Conservation (phyloP, 2,113 vertebrate genomes). For the Microtus pennsylvanicus region DNA sequence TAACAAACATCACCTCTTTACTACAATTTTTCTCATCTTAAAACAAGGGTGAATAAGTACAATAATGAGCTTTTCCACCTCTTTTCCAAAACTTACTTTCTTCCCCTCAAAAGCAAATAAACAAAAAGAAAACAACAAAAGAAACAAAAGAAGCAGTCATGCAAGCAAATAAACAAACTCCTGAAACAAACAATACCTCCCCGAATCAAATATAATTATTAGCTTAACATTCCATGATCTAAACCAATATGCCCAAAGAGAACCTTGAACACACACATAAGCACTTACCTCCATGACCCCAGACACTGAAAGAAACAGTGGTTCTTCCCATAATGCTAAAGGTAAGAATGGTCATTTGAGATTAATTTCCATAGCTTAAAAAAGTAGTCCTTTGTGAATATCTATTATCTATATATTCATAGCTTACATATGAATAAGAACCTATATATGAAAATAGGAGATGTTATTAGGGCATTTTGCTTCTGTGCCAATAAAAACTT, state of each 20-base stretch:
- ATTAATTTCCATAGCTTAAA: background rate
- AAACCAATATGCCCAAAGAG: background rate
- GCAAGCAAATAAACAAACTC: background rate
- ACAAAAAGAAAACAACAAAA: background rate
- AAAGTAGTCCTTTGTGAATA: background rate
- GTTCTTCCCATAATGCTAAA: slow-evolving; percentile 7
- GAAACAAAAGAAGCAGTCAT: background rate
- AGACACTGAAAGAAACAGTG: background rate
- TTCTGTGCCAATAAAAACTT: slow-evolving; percentile 68
- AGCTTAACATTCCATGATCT: background rate
- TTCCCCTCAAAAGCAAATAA: slow-evolving; percentile 47
- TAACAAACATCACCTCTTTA: background rate
- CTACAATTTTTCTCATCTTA: slow-evolving; percentile 47
- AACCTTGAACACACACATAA: background rate
- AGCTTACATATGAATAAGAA: background rate
- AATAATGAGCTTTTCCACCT: background rate
- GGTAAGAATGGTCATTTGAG: background rate
- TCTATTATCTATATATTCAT: background rate
- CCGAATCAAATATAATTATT: background rate
- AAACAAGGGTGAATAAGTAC: background rate
- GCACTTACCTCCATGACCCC: accelerated
- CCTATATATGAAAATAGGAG: slow-evolving; percentile 63
- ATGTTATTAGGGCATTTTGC: slow-evolving; percentile 70
- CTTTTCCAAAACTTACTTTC: background rate
- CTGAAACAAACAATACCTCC: background rate